Evolutionary conservation across 2,113 vertebrate species (phyloP), one percentile per base, ranked within the genome.

Genomic region (Gila orcuttii): DNA sequence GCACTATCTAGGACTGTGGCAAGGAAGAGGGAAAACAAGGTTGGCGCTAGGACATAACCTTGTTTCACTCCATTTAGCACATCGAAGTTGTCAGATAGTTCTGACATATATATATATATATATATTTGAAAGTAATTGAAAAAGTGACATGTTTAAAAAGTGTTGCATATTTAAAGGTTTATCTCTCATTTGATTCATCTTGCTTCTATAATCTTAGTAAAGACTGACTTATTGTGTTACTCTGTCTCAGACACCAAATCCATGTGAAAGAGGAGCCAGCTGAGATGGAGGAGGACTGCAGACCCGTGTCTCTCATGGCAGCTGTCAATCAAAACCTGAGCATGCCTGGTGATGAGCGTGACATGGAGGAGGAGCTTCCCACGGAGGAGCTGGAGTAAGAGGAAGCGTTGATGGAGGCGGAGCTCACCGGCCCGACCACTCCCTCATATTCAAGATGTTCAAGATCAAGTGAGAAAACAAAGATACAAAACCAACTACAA

Each of bases 221-320:
- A 19, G 45, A 52, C 74, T 52, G 13, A 55, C 25, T 5, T 31
- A 19, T 31, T 77, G 25, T 50, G 47, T 74, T 64, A 76, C 28
- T 71, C 10, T 83, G 21, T 73, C 42, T 25, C 90, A 96, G 98
- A 92, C 98, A 99, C 91, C 96, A 95, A 88, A 95, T 98, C 82
- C 98, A 99, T 87, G 98, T 99, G 93, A 99, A 99, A 94, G 98
- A 99, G 95, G 98, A 99, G 86, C 98, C 98, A 0, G 94, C 97
- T 0, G 97, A 98, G 92, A 87, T 96, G 0, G 98, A 99, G 91
- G 98, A 99, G 15, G 97, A 99, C 90, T 91, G 94, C 88, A 93
- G 97, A 82, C 96, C 97, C 0, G 90, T 97, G 28, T 97, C 97
- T 0, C 93, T 96, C 75, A 93, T 98, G 92, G 96, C 95, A 7